These are phyloP conservation scores for Chondrilla cf. caribensis DNA, from an alignment of 37 sponge, comb jelly and placozoan genomes.

Conservation along the genomic window DNA sequence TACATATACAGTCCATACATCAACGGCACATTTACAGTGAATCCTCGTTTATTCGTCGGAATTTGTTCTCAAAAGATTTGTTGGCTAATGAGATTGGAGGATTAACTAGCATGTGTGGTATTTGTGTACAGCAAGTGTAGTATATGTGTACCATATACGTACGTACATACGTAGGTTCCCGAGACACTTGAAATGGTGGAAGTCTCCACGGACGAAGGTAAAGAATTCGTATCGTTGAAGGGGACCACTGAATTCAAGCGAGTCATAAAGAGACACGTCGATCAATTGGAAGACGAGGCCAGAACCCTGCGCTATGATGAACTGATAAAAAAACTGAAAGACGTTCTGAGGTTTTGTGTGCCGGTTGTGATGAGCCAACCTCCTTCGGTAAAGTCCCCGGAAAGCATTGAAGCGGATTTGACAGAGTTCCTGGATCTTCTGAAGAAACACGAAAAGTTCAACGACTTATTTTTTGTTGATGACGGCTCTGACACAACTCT, in stretches of 20 bases:
- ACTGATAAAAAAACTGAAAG: not conserved
- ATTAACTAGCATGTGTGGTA: too few relatives aligned
- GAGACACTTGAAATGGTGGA: not conserved
- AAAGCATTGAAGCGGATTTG: not conserved
- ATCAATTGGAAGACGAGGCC: not conserved
- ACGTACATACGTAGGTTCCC: not conserved
- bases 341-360: not conserved
- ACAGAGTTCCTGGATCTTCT: not conserved
- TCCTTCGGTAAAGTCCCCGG: not conserved
- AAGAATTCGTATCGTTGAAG: not conserved
- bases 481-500: not conserved
- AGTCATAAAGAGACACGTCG: not conserved
- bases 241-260: not conserved
- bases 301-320: slow-evolving; percentile 1
- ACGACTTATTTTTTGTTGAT: slow-evolving; percentile 3
- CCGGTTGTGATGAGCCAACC: not conserved
- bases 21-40: too few relatives aligned
- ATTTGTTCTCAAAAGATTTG: not conserved
- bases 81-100: too few relatives aligned
- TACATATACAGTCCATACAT: too few relatives aligned
- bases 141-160: not conserved
- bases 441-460: slow-evolving; percentile 9
- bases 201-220: not conserved
- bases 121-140: too few relatives aligned
- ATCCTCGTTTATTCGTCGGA: too few relatives aligned